Conservation (phyloP, 2,113 vertebrate genomes). For the Crocuta crocuta region DNA sequence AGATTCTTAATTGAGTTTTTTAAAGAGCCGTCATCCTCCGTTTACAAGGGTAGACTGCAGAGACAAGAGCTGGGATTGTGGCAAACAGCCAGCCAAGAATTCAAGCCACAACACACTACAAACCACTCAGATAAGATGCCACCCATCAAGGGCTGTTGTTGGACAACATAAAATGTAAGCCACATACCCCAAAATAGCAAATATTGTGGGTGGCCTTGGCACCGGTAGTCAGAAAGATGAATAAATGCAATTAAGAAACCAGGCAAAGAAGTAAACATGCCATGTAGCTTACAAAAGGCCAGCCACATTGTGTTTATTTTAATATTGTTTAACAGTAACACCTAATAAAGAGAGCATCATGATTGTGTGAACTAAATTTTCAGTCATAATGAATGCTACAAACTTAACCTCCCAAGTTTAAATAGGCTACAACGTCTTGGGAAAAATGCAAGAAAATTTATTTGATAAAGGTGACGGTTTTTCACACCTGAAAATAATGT, state of each 20-base stretch:
- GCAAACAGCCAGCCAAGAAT: conserved; percentile 66
- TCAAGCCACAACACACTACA: conserved; percentile 56
- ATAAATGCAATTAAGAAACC: conserved; percentile 85
- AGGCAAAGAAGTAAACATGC: conserved; percentile 79
- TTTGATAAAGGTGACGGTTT: conserved; percentile 95
- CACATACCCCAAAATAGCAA: conserved; percentile 52
- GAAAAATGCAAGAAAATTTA: conserved; percentile 91
- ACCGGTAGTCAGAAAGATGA: conserved; percentile 72
- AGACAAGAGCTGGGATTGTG: conserved; percentile 57
- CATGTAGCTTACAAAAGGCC: conserved; percentile 83
- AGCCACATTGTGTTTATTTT: conserved; percentile 83
- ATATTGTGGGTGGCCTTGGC: conserved; percentile 36
- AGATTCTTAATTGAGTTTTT: background rate
- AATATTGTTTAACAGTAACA: conserved; percentile 86
- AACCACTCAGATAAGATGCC: conserved; percentile 73
- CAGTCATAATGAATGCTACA: conserved; percentile 92
- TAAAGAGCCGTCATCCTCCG: background rate
- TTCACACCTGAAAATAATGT: conserved; percentile 99
- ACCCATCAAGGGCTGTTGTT: conserved; percentile 61
- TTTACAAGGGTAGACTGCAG: background rate
- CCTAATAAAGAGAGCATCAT: conserved; percentile 88
- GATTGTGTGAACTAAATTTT: conserved; percentile 89
- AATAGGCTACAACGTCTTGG: conserved; percentile 91
- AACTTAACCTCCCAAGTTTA: conserved; percentile 95
- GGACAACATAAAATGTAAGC: conserved; percentile 76